phyloP scores from a whole-genome alignment of 2,797 vertebrate genomes.

The Pipistrellus pipistrellus region DNA sequence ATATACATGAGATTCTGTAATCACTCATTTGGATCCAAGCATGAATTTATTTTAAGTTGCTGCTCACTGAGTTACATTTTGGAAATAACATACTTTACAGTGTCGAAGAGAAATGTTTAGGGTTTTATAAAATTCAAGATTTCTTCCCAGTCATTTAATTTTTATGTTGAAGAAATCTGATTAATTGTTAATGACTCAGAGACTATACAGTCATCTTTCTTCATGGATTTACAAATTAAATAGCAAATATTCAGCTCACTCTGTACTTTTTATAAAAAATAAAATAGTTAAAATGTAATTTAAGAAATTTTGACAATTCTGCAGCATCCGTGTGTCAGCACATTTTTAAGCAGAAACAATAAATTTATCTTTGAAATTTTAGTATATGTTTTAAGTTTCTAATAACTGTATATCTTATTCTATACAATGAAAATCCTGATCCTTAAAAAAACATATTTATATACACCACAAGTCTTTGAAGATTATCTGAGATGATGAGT shows the following conservation, averaged over 20 bases:
- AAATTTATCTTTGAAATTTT: background rate
- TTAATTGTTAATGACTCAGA: slow-evolving; percentile 66
- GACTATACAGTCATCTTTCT: slow-evolving; percentile 42
- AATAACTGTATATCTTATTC: slow-evolving; percentile 38
- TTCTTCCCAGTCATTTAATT: slow-evolving; percentile 26
- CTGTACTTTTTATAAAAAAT: slow-evolving; percentile 24
- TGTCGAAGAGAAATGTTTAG: slow-evolving; percentile 40
- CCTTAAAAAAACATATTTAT: slow-evolving; percentile 42
- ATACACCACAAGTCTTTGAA: slow-evolving; percentile 67
- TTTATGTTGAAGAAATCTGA: slow-evolving; percentile 37
- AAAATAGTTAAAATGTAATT: slow-evolving; percentile 8
- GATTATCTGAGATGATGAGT: slow-evolving; percentile 61
- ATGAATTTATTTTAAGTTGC: slow-evolving; percentile 71
- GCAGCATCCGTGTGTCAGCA: background rate
- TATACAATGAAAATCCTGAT: slow-evolving; percentile 6
- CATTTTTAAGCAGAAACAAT: slow-evolving; percentile 11
- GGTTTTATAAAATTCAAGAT: slow-evolving; percentile 40
- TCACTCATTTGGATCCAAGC: slow-evolving; percentile 72
- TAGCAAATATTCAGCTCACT: slow-evolving; percentile 33
- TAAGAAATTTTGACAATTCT: slow-evolving; percentile 21
- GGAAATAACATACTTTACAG: slow-evolving; percentile 68
- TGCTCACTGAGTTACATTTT: slow-evolving; percentile 72
- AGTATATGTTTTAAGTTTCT: slow-evolving; percentile 63
- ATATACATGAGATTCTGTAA: slow-evolving; percentile 65
- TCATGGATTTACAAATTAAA: slow-evolving; percentile 60